Base-by-base conservation (phyloP, 2,113 vertebrate genomes). In the Eublepharis macularius region DNA sequence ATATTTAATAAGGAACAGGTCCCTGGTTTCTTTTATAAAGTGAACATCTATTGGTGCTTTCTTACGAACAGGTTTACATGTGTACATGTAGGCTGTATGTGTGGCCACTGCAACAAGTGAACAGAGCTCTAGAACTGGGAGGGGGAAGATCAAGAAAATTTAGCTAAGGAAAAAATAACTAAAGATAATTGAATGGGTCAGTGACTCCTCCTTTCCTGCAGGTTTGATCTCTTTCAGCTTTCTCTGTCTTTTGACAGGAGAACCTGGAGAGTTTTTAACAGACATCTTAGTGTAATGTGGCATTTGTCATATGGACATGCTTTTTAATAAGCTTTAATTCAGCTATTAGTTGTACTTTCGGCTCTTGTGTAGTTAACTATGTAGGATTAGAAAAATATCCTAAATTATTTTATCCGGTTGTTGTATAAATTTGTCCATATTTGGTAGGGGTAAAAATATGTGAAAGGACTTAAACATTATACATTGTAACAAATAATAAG, bases 401-500 rank as follows among this genome's bases (percentile, higher is more conserved):
- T 34, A 82, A 80, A 76, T 86, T 57, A 81, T 3, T 69, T 84
- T 73, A 74, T 45, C 87, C 90, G 45, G 69, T 45, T 77, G 11
- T 10, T 68, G 60, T 47, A 86, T 84, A 80, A 75, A 1, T 11
- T 13, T 81, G 39, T 8, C 80, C 17, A 1, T 41, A 87, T 88
- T 93, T 65, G 60, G 68, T 88, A 57, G 41, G 34, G 2, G 43
- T 63, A 63, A 34, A 70, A 75, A 63, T 8, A 34, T 29, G 80
- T 65, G 76, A 39, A 78, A 80, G 3, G 49, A 82, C 84, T 47
- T 36, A 75, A 84, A 81, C 86, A 21, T 77, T 90, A 63, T 41
- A 69, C 85, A 82, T 77, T 54, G 88, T 2, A 43, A 65, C 54
- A 91, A 70, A 88, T 36, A 90, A 91, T 65, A 57, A 86, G 89